These are phyloP conservation scores for Semaprochilodus insignis DNA, from an alignment of 2,797 vertebrate species.

Conservation along the genomic window DNA sequence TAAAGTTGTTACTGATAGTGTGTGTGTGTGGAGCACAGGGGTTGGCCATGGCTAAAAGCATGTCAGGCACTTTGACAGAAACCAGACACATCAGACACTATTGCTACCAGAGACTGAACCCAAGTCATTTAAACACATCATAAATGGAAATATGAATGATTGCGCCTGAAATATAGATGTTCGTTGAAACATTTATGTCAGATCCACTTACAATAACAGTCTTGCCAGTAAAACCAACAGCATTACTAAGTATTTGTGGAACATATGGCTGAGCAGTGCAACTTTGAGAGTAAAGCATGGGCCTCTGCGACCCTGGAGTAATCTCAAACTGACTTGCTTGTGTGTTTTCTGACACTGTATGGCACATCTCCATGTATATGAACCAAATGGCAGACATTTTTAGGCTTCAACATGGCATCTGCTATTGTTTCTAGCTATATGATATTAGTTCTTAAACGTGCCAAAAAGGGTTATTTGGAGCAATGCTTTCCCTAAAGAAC, in stretches of 20 bases:
- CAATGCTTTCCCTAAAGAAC: too few species aligned
- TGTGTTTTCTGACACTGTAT: too few species aligned
- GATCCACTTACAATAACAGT: not conserved
- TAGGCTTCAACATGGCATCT: too few species aligned
- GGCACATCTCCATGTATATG: too few species aligned
- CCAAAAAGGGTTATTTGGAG: too few species aligned
- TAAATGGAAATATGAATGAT: conserved; percentile 18
- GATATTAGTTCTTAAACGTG: too few species aligned
- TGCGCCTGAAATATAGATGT: not conserved
- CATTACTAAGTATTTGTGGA: not conserved
- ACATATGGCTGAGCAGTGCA: not conserved
- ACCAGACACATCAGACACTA: conserved; percentile 26
- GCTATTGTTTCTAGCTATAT: too few species aligned
- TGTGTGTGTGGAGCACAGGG: conserved; percentile 28
- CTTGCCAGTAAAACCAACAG: not conserved
- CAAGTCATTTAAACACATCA: conserved; percentile 14
- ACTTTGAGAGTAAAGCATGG: not conserved
- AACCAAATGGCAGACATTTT: too few species aligned
- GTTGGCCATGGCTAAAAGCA: conserved; percentile 48
- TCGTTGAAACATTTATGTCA: not conserved
- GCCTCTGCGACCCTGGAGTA: not conserved
- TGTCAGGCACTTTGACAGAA: conserved; percentile 51
- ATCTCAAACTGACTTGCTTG: not conserved
- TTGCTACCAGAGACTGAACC: not conserved
- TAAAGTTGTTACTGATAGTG: conserved; percentile 19